phyloP scores from a whole-genome alignment of 2,797 vertebrate genomes.

The Trachurus trachurus region DNA sequence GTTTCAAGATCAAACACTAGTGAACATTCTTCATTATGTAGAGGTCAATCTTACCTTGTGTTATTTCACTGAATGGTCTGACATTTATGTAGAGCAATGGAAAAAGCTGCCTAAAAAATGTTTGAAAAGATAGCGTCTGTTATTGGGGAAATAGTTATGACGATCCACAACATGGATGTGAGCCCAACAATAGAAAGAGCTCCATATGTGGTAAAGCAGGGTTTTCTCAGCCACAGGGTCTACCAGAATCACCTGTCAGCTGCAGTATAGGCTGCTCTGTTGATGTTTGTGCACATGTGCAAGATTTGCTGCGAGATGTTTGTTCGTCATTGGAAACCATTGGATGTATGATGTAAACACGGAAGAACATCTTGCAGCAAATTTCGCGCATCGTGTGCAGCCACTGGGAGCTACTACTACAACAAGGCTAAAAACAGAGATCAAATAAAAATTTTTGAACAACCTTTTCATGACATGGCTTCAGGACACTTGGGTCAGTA shows the following conservation, averaged over 20 bases:
- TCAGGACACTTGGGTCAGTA: too few relatives aligned
- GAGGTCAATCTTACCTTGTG: slow-evolving; percentile 5
- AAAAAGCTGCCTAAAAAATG: slow-evolving; percentile 17
- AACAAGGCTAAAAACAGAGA: too few relatives aligned
- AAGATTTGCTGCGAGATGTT: too few relatives aligned
- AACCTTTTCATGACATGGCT: too few relatives aligned
- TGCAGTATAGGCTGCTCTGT: background rate
- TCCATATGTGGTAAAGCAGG: slow-evolving; percentile 3
- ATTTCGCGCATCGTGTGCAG: too few relatives aligned
- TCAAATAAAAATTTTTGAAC: too few relatives aligned
- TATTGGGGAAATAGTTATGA: background rate
- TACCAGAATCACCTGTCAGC: background rate
- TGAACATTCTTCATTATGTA: background rate
- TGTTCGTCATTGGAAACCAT: too few relatives aligned
- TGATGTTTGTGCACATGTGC: too few relatives aligned
- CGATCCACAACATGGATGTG: slow-evolving; percentile 1
- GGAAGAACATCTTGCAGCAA: too few relatives aligned
- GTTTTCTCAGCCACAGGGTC: background rate
- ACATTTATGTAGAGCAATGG: background rate
- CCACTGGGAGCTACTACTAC: too few relatives aligned
- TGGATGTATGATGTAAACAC: too few relatives aligned
- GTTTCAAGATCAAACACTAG: slow-evolving; percentile 1
- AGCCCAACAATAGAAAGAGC: slow-evolving; percentile 3
- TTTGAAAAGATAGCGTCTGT: background rate
- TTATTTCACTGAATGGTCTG: slow-evolving; percentile 9